Evolutionary conservation across 1,140 invertebrate genomes (phyloP).

Genomic region (Dufourea novaeangliae): DNA sequence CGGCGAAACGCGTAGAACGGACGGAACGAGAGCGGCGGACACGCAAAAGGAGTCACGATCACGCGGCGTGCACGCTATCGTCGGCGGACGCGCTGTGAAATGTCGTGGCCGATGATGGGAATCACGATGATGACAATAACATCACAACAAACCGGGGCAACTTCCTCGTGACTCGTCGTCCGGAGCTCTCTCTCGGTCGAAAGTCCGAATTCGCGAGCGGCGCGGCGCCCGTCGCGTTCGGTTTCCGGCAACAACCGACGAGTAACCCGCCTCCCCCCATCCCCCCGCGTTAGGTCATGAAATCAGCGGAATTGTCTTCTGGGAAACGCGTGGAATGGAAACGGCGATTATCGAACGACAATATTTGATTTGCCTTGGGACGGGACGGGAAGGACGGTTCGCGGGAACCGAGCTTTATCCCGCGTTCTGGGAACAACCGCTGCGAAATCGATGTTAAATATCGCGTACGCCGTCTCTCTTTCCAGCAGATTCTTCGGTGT

Average conservation of each 20-base stretch:
- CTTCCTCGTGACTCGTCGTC: background rate
- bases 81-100: background rate
- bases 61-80: slow-evolving; percentile 39
- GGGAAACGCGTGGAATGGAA: background rate
- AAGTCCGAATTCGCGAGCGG: background rate
- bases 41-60: slow-evolving; percentile 45
- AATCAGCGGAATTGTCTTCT: slow-evolving; percentile 14
- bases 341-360: slow-evolving; percentile 25
- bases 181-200: background rate
- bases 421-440: slow-evolving; percentile 16
- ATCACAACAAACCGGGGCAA: slow-evolving; percentile 23
- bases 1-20: background rate
- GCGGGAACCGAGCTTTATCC: slow-evolving; percentile 19
- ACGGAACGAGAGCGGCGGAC: background rate
- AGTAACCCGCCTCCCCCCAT: background rate
- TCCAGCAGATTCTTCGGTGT: background rate
- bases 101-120: slow-evolving; percentile 29
- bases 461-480: background rate
- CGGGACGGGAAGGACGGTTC: background rate
- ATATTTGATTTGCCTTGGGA: slow-evolving; percentile 39
- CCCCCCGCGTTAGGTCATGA: no score
- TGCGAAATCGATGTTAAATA: background rate
- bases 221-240: background rate
- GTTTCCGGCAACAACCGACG: slow-evolving; percentile 18
- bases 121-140: slow-evolving; percentile 19